Evolutionary conservation across 2,113 vertebrate genomes (phyloP).

Genomic region (Neodon shergylaensis): DNA sequence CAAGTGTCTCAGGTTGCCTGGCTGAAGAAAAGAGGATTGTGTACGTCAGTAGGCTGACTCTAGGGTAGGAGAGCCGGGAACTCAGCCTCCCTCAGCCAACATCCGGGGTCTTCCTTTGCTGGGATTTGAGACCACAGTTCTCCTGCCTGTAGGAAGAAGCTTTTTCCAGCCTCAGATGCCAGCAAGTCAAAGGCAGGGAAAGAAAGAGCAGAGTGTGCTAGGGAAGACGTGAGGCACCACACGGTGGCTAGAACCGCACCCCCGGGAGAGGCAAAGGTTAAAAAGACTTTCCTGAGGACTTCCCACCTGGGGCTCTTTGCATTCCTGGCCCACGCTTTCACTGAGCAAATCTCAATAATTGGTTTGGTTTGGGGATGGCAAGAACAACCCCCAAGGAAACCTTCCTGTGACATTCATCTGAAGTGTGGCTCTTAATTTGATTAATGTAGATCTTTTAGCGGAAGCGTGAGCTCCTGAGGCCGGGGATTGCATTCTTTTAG

Average conservation of each 20-base stretch:
- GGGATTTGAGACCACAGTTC: background rate
- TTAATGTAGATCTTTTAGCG: background rate
- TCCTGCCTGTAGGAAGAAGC: background rate
- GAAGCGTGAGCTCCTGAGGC: constrained; percentile 8
- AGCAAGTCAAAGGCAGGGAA: background rate
- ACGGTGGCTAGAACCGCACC: background rate
- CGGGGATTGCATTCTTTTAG: constrained; percentile 14
- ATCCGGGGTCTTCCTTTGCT: background rate
- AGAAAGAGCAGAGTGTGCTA: background rate
- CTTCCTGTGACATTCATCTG: background rate
- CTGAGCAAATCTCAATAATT: background rate
- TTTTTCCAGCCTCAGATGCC: background rate
- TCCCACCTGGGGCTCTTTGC: background rate
- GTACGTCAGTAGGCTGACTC: background rate
- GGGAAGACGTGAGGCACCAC: background rate
- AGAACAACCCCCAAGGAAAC: background rate
- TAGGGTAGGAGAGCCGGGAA: background rate
- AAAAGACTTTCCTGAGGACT: background rate
- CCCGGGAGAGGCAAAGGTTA: background rate
- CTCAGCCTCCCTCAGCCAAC: background rate
- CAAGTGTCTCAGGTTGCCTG: background rate
- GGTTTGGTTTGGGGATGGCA: background rate
- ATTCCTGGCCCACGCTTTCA: background rate
- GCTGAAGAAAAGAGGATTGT: constrained; percentile 23
- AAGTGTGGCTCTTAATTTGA: constrained; percentile 49